phyloP scores from a whole-genome alignment of 2,113 vertebrate genomes.

The Rhinopomastus cyanomelas region DNA sequence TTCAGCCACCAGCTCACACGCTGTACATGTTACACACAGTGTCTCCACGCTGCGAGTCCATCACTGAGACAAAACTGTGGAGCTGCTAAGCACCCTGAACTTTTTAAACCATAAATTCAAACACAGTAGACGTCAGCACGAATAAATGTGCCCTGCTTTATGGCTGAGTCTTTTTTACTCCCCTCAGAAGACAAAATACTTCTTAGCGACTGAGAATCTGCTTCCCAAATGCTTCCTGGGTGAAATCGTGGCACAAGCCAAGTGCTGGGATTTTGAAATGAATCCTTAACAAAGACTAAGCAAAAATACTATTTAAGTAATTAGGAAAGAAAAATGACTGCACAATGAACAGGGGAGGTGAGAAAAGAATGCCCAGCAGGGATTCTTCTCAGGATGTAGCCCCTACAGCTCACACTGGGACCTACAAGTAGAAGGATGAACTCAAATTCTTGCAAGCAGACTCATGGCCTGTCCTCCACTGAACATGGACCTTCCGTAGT shows the following conservation, averaged over 20 bases:
- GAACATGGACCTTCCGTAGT: not conserved
- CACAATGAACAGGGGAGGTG: not conserved
- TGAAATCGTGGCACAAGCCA: not conserved
- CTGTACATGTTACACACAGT: not conserved
- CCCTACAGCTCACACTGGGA: not conserved
- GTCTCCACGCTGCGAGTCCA: not conserved
- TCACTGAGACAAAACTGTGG: not conserved
- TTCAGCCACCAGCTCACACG: slow-evolving; percentile 1
- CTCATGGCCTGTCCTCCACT: not conserved
- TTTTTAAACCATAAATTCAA: not conserved
- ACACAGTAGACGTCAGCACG: not conserved
- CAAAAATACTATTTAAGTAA: not conserved
- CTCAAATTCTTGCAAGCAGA: not conserved
- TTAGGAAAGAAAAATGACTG: not conserved
- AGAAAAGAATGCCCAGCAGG: not conserved
- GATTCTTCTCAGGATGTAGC: not conserved
- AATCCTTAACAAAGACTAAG: not conserved
- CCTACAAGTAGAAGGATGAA: not conserved
- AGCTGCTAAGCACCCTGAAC: not conserved
- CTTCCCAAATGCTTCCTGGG: not conserved
- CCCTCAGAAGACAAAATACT: not conserved
- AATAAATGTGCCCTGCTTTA: not conserved
- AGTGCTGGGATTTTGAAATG: not conserved
- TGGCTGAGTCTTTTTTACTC: not conserved
- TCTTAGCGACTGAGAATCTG: not conserved